Conservation (phyloP, 2,888 invertebrate species). For the Heliconius hortense region DNA sequence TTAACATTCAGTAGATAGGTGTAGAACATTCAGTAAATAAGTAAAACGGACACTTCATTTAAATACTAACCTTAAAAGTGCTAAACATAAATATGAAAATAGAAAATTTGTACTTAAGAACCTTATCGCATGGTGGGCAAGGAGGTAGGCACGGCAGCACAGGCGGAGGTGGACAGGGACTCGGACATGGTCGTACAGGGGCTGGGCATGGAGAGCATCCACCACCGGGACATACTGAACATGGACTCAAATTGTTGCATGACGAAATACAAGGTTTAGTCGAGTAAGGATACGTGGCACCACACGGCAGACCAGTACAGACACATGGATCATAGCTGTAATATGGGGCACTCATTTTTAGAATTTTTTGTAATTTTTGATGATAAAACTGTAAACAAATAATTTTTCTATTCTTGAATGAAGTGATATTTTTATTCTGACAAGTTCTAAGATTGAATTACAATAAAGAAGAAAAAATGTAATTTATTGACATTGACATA, state of each 20-base stretch:
- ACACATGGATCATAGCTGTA: constrained; percentile 76
- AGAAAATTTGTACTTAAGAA: constrained; percentile 37
- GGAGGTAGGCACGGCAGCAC: constrained; percentile 65
- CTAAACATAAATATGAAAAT: not conserved
- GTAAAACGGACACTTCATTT: not conserved
- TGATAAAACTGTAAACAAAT: not conserved
- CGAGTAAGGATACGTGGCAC: constrained; percentile 69
- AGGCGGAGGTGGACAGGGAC: constrained; percentile 61
- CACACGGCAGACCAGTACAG: constrained; percentile 66
- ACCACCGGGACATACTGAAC: constrained; percentile 73
- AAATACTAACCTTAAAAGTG: not conserved
- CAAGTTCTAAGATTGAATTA: constrained; percentile 20
- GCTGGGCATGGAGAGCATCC: constrained; percentile 75
- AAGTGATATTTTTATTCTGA: constrained; percentile 10
- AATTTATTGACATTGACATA: constrained; percentile 28
- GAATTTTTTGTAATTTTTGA: constrained; percentile 32
- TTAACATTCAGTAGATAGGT: no score
- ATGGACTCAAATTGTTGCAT: constrained; percentile 61
- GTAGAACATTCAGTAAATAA: not conserved
- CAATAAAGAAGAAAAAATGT: constrained; percentile 7
- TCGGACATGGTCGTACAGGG: constrained; percentile 70
- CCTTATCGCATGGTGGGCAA: constrained; percentile 74
- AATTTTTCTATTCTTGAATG: not conserved
- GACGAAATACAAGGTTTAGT: constrained; percentile 70
- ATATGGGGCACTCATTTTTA: constrained; percentile 73